A percentile compares a stretch with the other conserved stretches of the same genome.
These are phyloP conservation scores for Drosophila macrospina DNA, from an alignment of 2,888 invertebrate species.

Conservation along the genomic window DNA sequence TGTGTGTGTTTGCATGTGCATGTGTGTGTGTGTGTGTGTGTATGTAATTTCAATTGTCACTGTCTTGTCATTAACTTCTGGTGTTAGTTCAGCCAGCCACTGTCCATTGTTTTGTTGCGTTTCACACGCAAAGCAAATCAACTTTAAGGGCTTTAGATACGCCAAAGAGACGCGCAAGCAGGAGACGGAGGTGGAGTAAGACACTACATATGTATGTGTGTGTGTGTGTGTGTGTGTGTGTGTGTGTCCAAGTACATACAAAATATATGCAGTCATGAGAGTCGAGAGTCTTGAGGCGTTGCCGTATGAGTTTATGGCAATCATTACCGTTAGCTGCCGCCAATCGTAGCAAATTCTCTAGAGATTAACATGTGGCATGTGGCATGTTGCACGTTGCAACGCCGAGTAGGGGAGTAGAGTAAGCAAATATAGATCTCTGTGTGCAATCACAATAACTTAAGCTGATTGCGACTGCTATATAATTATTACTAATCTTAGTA, in stretches of 20 bases:
- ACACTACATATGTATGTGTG: neutral
- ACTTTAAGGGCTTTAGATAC: conserved; percentile 49
- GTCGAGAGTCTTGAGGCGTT: conserved; percentile 25
- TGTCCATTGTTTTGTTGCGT: conserved; percentile 69
- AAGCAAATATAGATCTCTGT: neutral
- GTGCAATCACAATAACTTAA: neutral
- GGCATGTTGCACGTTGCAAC: neutral
- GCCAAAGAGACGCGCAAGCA: neutral
- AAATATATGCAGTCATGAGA: neutral
- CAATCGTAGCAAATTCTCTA: conserved; percentile 3
- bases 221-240: no score
- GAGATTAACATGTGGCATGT: conserved; percentile 25
- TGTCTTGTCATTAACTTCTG: conserved; percentile 82
- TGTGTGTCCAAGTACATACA: neutral
- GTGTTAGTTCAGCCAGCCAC: conserved; percentile 62
- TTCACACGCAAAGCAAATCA: conserved; percentile 77
- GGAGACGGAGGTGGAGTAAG: neutral
- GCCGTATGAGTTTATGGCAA: conserved; percentile 35
- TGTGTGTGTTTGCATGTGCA: conserved; percentile 5
- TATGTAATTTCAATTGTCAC: conserved; percentile 79
- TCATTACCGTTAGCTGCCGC: conserved; percentile 23
- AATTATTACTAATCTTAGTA: neutral
- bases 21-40: conserved; percentile 36
- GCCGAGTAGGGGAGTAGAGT: neutral
- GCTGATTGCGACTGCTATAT: neutral